Base-by-base conservation (phyloP, 1,140 invertebrate genomes). In the Aphelinus atriplicis region DNA sequence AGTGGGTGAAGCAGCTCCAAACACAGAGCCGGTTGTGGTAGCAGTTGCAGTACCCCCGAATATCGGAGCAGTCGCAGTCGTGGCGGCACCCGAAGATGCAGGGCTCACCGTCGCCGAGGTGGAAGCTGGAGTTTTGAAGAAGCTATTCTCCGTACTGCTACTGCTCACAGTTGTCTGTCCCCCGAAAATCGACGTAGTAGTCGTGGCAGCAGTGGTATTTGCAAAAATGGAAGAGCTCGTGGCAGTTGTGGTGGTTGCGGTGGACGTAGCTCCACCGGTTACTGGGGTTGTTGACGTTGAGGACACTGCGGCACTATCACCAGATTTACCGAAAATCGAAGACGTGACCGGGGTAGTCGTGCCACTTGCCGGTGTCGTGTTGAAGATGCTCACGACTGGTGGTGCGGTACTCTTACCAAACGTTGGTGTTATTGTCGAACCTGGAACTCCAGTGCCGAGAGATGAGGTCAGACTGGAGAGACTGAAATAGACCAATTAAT, bases 21-120 rank as follows among this genome's bases (percentile, higher is more conserved):
- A 81, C 7, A 79, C 62, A 3, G 78, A 55, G 50, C 47, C 6
- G 50, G 3, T 1, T 2, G 73, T 62, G 10, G 68, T 57, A 6
- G 56, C 62, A 53, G 69, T 26, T 2, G 74, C 7, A 45, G 73
- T 75, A 26, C 78, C 76, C 10, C 78, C 78, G n/a, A 83, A 83
- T 2, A 82, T 80, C 9, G 79, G 75, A 7, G 70, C 7, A 48
- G 77, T 6, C 0, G 73, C n/a, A 2, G 78, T 42, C 64, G 62
- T 51, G 47, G 2, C 56, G 61, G 5, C n/a, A 26, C 26, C 10
- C 4, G 4, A 63, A 4, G 10, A 42, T 63, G 61, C 42, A 26
- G 61, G 9, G 6, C 9, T 47, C 6, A 42, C 0, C 4, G 61
- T 43, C 45, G 61, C 26, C 6, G 42, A 26, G 45, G 57, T n/a